phyloP scores from a whole-genome alignment of 2,888 invertebrate genomes.

The Agelastica alni region DNA sequence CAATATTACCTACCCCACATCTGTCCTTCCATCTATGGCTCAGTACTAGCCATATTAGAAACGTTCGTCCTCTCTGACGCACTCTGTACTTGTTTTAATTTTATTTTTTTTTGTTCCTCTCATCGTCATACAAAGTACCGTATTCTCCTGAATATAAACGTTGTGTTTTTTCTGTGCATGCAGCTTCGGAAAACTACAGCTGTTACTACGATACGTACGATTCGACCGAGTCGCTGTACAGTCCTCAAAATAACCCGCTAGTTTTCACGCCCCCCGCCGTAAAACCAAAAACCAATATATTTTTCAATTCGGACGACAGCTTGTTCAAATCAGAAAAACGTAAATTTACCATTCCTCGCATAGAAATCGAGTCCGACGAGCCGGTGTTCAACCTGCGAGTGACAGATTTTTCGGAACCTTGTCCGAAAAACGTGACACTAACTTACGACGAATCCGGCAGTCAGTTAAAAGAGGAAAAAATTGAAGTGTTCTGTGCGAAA shows the following conservation, averaged over 20 bases:
- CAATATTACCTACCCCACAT: too few species aligned
- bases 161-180: conserved; percentile 46
- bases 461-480: conserved; percentile 45
- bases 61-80: too few species aligned
- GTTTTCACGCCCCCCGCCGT: conserved; percentile 52
- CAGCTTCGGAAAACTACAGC: conserved; percentile 53
- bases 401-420: conserved; percentile 55
- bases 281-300: conserved; percentile 52
- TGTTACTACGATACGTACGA: conserved; percentile 43
- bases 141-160: too few species aligned
- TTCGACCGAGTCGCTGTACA: conserved; percentile 52
- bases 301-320: conserved; percentile 56
- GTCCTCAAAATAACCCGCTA: conserved; percentile 42
- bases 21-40: too few species aligned
- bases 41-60: too few species aligned
- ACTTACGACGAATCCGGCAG: conserved; percentile 50
- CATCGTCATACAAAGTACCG: conserved; percentile 7
- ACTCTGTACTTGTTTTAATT: too few species aligned
- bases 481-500: conserved; percentile 39
- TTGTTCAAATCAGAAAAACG: conserved; percentile 52
- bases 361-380: conserved; percentile 51
- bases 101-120: background rate
- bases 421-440: conserved; percentile 56
- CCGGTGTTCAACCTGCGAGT: conserved; percentile 54
- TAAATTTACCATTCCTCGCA: conserved; percentile 52